phyloP scores from a whole-genome alignment of 1,140 invertebrate species.

The Zaprionus camerounensis region DNA sequence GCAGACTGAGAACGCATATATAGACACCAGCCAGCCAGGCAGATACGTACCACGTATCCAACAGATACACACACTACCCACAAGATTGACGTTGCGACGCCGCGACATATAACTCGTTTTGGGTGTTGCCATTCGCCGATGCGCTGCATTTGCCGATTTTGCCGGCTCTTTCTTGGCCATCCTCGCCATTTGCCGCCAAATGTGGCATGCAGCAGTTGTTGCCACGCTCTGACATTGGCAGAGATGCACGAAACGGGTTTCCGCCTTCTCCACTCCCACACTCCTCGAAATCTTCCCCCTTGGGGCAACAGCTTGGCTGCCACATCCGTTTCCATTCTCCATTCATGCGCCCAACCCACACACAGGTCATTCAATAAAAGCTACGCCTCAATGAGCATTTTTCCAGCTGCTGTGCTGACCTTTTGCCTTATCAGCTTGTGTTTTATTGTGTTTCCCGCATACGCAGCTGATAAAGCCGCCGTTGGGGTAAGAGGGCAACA shows the following conservation, averaged over 20 bases:
- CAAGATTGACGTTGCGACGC: slow-evolving; percentile 22
- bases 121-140: slow-evolving; percentile 25
- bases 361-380: slow-evolving; percentile 20
- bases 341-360: slow-evolving; percentile 34
- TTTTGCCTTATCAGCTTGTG: slow-evolving; percentile 53
- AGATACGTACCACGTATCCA: slow-evolving; percentile 10
- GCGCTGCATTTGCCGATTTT: slow-evolving; percentile 27
- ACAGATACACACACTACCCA: slow-evolving; percentile 12
- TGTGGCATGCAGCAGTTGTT: slow-evolving; percentile 27
- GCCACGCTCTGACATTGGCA: slow-evolving; percentile 41
- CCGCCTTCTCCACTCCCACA: not conserved
- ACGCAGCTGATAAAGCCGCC: slow-evolving; percentile 55
- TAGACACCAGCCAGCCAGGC: slow-evolving; percentile 35
- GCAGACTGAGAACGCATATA: slow-evolving; percentile 49
- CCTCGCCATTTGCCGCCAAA: slow-evolving; percentile 23
- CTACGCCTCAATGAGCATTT: slow-evolving; percentile 32
- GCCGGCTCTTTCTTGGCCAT: slow-evolving; percentile 21
- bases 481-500: not conserved
- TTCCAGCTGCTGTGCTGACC: slow-evolving; percentile 28
- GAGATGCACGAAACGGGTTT: slow-evolving; percentile 37
- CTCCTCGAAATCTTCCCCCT: not conserved
- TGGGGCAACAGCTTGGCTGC: not conserved
- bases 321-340: not conserved
- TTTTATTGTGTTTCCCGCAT: slow-evolving; percentile 66
- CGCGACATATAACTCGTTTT: slow-evolving; percentile 47